These are phyloP conservation scores for Ancistrus triradiatus DNA, from an alignment of 2,113 vertebrate species.

Conservation along the genomic window DNA sequence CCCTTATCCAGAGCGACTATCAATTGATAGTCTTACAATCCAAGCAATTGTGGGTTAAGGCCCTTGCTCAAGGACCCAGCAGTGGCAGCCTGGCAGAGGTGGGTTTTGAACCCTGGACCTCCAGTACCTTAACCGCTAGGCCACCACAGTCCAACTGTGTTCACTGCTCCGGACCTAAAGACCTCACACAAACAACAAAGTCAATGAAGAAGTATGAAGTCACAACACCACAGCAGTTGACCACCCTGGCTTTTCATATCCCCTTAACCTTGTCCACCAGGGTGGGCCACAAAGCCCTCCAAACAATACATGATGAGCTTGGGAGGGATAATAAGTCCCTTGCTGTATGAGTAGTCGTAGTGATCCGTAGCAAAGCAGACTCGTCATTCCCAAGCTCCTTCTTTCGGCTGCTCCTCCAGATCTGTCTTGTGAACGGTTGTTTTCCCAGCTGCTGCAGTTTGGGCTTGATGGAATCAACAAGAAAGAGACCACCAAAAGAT, in stretches of 20 bases:
- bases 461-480: neutral
- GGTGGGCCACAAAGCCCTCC: constrained; percentile 11
- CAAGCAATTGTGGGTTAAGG: too few species aligned
- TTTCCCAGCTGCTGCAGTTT: constrained; percentile 48
- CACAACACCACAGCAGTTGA: constrained; percentile 26
- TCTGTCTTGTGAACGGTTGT: constrained; percentile 27
- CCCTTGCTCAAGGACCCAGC: too few species aligned
- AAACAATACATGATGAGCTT: neutral
- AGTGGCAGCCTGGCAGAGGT: too few species aligned
- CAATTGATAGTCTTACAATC: too few species aligned
- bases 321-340: constrained; percentile 20
- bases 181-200: constrained; percentile 22
- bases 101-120: too few species aligned
- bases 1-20: too few species aligned
- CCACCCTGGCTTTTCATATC: neutral
- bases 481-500: constrained; percentile 55
- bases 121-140: too few species aligned
- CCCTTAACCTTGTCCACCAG: neutral
- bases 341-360: neutral
- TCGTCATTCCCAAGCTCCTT: neutral
- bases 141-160: too few species aligned
- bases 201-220: too few species aligned
- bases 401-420: constrained; percentile 1
- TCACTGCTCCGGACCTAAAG: too few species aligned
- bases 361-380: constrained; percentile 17